Evolutionary conservation across 2,113 vertebrate genomes (phyloP).

Genomic region (Heterocephalus glaber): DNA sequence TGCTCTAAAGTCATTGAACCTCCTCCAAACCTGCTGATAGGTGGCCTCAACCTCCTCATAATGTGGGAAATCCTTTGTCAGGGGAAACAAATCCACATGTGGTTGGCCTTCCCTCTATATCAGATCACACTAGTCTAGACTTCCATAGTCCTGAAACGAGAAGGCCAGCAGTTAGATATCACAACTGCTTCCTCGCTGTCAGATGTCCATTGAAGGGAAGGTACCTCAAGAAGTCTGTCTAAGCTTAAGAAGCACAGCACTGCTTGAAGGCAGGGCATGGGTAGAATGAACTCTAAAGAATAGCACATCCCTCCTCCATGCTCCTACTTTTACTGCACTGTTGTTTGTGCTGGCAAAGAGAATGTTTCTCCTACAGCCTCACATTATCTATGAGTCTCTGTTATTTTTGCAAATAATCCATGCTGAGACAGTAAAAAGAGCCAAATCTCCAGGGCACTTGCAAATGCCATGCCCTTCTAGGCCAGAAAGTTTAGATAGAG

Average conservation of each 20-base stretch:
- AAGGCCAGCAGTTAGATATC: not conserved
- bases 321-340: not conserved
- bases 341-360: constrained; percentile 25
- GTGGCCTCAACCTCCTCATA: not conserved
- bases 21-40: not conserved
- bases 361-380: not conserved
- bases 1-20: not conserved
- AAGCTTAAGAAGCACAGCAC: not conserved
- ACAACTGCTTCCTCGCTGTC: not conserved
- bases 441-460: not conserved
- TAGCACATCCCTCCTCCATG: not conserved
- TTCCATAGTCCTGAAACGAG: not conserved
- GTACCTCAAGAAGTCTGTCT: not conserved
- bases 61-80: not conserved
- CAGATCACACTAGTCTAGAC: not conserved
- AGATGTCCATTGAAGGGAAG: not conserved
- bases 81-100: not conserved
- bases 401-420: constrained; percentile 60
- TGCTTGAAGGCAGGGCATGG: not conserved
- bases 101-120: not conserved
- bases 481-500: not conserved
- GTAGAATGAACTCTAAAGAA: constrained; percentile 5
- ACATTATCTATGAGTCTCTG: constrained; percentile 7
- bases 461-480: not conserved
- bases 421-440: not conserved